Evolutionary conservation across 2,888 invertebrate genomes (phyloP), one percentile per base, ranked within the genome.

Genomic region (Luperina nickerlii): DNA sequence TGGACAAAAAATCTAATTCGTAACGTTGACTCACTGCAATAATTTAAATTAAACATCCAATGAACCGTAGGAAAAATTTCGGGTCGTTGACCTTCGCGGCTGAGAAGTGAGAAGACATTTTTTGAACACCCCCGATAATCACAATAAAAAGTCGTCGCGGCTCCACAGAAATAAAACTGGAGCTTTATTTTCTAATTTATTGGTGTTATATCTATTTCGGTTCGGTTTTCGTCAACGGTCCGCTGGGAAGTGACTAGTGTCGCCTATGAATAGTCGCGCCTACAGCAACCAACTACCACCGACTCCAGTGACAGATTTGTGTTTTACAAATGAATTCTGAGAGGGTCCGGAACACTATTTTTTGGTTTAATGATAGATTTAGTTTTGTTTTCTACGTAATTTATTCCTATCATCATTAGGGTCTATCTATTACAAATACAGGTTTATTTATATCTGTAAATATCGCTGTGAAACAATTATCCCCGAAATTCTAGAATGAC

Each of bases 251-350:
- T 86, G 91, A 90, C 86, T 90, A 74, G 90, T 87, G 86, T 83
- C 80, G 87, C 91, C 95, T 96, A 95, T 95, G 96, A 95, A 96
- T 96, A 96, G 95, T 84, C 83, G 88, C 87, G 90, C 90, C 88
- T 91, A 91, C 90, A 90, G 91, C 91, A 91, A 90, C 91, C 90
- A 85, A 88, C 91, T 90, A 91, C 93, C 91, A 93, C 92, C 92
- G 94, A 93, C 91, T 92, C 82, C 88, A 94, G 87, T 95, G 96
- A 97, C 95, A 96, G 96, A 96, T 96, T 96, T 96, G 96, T 96
- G 95, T 93, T 92, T 93, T 93, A 94, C 94, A 94, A 92, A 93
- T 93, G 93, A 93, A 94, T 94, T 91, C 90, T 92, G 91, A 92
- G 92, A 84, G 77, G 88, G 86, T 81, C 91, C 91, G 93, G 93